Base-by-base conservation (phyloP, 2,888 invertebrate species). In the Drosophila limbata region DNA sequence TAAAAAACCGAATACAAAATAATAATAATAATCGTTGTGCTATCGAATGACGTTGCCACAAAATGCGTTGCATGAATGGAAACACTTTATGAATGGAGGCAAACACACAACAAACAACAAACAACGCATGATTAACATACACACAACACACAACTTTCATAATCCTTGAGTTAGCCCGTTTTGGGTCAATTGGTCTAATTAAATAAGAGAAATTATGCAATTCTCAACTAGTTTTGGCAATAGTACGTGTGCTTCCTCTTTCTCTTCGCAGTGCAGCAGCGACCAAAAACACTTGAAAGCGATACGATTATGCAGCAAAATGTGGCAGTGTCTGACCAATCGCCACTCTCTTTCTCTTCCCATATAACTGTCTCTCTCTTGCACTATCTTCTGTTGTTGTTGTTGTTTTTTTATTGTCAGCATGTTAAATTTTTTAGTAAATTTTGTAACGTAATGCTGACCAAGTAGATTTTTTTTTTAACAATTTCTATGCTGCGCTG, bases 371-470 rank as follows among this genome's bases (percentile, higher is more conserved):
- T 42, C 42, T 42, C 52, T 17, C 11, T 21, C 50, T n/a, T 31
- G 17, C 47, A 15, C 50, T 17, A 59, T 51, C 10, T 60, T 28
- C 48, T 75, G 52, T 70, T 64, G 69, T 57, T 78, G 64, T 72
- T 75, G 59, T 61, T 35, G 35, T 13, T 35, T 61, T 66, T 25
- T 57, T 47, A 17, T 77, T 73, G 80, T 71, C 77, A 74, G 72
- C 85, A 83, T 85, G 85, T 88, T 72, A 81, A 84, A 79, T 85
- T 84, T 84, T 85, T 50, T 50, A 50, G 76, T 82, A 82, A 89
- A 89, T 84, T 89, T 76, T 56, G 91, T 85, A 83, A 67, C 65
- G 90, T 90, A 90, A 90, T 85, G 90, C 89, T 90, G 90, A 91
- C 90, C 90, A 89, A 60, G 90, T 89, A 83, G 77, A 90, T 89